Evolutionary conservation across 2,888 invertebrate species (phyloP), one percentile per base, ranked within the genome.

Genomic region (Mechanitis messenoides): DNA sequence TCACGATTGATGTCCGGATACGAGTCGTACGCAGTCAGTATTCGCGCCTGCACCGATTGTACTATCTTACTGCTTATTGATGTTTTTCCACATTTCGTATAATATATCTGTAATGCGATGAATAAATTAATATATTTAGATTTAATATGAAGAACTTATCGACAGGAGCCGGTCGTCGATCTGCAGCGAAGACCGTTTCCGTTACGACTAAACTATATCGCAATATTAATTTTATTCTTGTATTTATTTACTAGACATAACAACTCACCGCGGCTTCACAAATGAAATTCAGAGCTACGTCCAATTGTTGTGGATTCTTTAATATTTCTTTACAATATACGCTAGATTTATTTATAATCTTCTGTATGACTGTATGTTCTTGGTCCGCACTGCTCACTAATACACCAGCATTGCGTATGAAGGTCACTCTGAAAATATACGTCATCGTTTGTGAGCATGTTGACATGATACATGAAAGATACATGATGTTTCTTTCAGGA

Each of bases 191-290:
- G 20, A 20, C 20, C 1, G 20, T 20, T 20, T 20, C 20, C 20
- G 20, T 20, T 20, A 20, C 20, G 20, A 20, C 20, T 20, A 1
- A 20, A 20, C 20, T 20, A 20, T 20, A 20, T 20, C 20, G 20
- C 20, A 20, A 20, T 20, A 20, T 20, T 20, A 20, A 20, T 20
- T 20, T 20, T 35, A 47, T 6, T 45, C 3, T 33, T n/a, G 4
- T 45, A 58, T n/a, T 56, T 20, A 33, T 56, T 38, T 45, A 58
- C 35, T 35, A 35, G 6, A 5, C 35, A 35, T 6, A 35, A 35
- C 6, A 35, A 77, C 80, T 80, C 11, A 87, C 87, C 46, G 85
- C 81, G 0, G 78, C 69, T 35, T 81, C 78, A 56, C 81, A 80
- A 0, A 82, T 12, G 59, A 79, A 84, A 0, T 71, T 63, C 0